Evolutionary conservation across 2,113 vertebrate genomes (phyloP).

Genomic region (Corythaixoides concolor): DNA sequence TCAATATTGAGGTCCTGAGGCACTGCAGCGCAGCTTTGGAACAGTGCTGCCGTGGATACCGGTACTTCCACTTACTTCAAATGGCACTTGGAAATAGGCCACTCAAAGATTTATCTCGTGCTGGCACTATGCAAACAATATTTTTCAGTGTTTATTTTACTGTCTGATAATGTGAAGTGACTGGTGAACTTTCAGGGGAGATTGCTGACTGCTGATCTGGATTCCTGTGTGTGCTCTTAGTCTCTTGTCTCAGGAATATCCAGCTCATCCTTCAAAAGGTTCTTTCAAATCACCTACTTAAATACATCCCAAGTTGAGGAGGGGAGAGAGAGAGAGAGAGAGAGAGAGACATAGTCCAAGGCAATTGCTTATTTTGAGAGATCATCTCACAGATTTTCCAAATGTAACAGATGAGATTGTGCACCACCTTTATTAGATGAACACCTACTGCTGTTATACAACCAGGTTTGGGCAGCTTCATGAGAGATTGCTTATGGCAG

Average conservation of each 20-base stretch:
- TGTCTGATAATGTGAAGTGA: not conserved
- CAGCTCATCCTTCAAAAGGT: not conserved
- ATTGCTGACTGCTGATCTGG: not conserved
- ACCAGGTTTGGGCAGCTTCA: not conserved
- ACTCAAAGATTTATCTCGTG: not conserved
- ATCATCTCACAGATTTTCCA: not conserved
- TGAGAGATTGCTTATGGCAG: not conserved
- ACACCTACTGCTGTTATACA: not conserved
- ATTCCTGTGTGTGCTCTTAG: rapidly evolving
- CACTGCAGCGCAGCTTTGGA: not conserved
- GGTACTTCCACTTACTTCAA: not conserved
- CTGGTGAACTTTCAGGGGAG: not conserved
- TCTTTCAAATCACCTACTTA: not conserved
- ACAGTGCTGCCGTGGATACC: not conserved
- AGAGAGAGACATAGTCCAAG: not conserved
- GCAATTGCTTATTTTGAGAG: not conserved
- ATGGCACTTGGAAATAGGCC: not conserved
- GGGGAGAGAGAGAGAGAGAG: too few relatives aligned
- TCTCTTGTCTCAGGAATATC: not conserved
- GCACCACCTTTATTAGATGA: not conserved
- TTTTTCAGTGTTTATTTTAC: not conserved
- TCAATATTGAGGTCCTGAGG: not conserved
- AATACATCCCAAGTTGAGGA: not conserved
- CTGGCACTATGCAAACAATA: not conserved
- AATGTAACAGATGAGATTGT: not conserved